Evolutionary conservation across 2,797 vertebrate genomes (phyloP).

Genomic region (Characodon lateralis): DNA sequence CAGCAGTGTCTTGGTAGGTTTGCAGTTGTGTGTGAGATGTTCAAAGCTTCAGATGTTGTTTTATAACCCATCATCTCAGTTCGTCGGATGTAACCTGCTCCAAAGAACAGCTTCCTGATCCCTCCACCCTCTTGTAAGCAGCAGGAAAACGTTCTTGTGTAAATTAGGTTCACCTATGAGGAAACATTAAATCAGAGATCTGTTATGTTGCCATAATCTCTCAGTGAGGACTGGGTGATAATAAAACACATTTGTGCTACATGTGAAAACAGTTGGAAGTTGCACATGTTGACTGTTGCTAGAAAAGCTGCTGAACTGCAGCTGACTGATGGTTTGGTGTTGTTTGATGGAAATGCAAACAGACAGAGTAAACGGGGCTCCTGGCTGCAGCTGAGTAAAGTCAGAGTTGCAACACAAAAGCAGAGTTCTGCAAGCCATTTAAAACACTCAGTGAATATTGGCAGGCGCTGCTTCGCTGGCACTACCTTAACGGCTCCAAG

Average conservation of each 20-base stretch:
- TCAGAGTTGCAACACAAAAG: neutral
- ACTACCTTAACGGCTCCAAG: constrained; percentile 10
- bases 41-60: too few relatives aligned
- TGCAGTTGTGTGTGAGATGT: too few relatives aligned
- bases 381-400: neutral
- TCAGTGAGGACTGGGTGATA: neutral
- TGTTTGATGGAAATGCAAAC: neutral
- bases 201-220: neutral
- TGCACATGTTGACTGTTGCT: neutral
- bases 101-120: too few relatives aligned
- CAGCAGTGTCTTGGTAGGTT: too few relatives aligned
- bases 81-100: too few relatives aligned
- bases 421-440: neutral
- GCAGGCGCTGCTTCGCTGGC: neutral
- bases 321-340: neutral
- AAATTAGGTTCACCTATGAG: too few relatives aligned
- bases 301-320: too few relatives aligned
- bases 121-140: too few relatives aligned
- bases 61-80: too few relatives aligned
- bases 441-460: neutral
- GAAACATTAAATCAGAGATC: too few relatives aligned
- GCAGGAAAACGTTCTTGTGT: too few relatives aligned
- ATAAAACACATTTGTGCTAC: too few relatives aligned
- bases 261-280: neutral
- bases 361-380: neutral